These are phyloP conservation scores for Etheostoma perlongum DNA, from an alignment of 2,797 vertebrate genomes.

Conservation along the genomic window DNA sequence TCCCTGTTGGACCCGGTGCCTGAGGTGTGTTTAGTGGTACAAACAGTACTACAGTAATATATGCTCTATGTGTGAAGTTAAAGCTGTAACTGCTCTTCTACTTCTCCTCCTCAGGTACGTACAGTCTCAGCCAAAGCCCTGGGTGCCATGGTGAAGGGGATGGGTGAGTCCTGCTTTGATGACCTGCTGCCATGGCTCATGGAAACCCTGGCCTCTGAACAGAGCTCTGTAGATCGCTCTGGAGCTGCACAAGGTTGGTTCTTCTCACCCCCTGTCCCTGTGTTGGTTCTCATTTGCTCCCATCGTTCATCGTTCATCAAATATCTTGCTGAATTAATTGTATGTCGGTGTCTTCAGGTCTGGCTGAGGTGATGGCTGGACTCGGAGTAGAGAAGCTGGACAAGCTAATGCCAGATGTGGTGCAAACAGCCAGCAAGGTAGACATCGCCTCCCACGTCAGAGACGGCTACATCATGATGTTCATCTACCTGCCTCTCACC, in stretches of 20 bases:
- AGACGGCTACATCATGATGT: slow-evolving; percentile 99
- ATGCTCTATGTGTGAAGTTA: background rate
- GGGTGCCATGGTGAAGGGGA: slow-evolving; percentile 99
- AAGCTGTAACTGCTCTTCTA: background rate
- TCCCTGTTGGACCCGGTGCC: slow-evolving; percentile 97
- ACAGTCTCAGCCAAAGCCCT: slow-evolving; percentile 97
- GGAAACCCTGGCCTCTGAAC: slow-evolving; percentile 97
- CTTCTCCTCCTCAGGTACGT: slow-evolving; percentile 87
- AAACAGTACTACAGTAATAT: background rate
- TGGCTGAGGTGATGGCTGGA: slow-evolving; percentile 98
- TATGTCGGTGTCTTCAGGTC: slow-evolving; percentile 79
- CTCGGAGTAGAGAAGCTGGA: slow-evolving; percentile 98
- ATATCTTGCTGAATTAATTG: background rate
- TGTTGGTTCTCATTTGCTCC: background rate
- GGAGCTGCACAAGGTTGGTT: slow-evolving; percentile 94
- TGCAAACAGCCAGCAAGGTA: slow-evolving; percentile 96
- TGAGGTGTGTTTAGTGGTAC: slow-evolving; percentile 85
- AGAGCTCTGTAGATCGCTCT: slow-evolving; percentile 98
- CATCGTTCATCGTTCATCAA: background rate
- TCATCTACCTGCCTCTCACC: slow-evolving; percentile 98
- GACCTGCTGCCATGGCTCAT: slow-evolving; percentile 98
- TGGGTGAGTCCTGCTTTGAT: slow-evolving; percentile 97
- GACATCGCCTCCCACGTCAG: slow-evolving; percentile 98
- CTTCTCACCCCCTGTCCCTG: background rate
- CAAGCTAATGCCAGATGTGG: slow-evolving; percentile 98